These are phyloP conservation scores for Botia almorhae DNA, from an alignment of 2,797 vertebrate genomes.

Conservation along the genomic window DNA sequence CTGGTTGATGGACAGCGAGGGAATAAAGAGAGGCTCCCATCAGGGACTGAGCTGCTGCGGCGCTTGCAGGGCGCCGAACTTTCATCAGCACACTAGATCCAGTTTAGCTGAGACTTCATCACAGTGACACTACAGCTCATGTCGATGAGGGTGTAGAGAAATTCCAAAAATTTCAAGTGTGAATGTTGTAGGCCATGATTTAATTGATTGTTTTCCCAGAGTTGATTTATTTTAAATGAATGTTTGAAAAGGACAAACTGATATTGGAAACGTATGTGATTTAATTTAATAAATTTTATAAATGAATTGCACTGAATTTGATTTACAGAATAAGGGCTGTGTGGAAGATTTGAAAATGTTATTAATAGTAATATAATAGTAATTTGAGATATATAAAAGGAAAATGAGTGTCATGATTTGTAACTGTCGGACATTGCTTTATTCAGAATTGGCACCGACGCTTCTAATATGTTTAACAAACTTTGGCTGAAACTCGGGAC, in stretches of 20 bases:
- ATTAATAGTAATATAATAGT: not conserved
- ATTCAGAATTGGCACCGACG: not conserved
- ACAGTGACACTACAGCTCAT: slow-evolving; percentile 71
- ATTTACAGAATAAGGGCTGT: slow-evolving; percentile 11
- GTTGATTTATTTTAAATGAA: slow-evolving; percentile 16
- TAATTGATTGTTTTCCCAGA: slow-evolving; percentile 15
- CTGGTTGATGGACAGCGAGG: slow-evolving; percentile 79
- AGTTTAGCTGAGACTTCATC: slow-evolving; percentile 81
- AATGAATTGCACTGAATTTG: slow-evolving; percentile 42
- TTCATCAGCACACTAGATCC: slow-evolving; percentile 84
- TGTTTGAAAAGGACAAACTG: slow-evolving; percentile 9
- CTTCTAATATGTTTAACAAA: not conserved
- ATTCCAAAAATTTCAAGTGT: not conserved
- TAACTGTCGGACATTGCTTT: not conserved
- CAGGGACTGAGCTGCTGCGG: slow-evolving; percentile 85
- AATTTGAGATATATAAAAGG: slow-evolving; percentile 13
- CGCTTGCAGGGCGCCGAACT: slow-evolving; percentile 77
- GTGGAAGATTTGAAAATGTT: slow-evolving; percentile 1
- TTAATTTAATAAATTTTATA: slow-evolving; percentile 11
- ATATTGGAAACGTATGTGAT: not conserved
- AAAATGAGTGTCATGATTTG: slow-evolving; percentile 24
- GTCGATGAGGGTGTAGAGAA: not conserved
- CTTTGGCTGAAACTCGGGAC: too few species aligned
- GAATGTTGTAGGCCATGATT: slow-evolving; percentile 12
- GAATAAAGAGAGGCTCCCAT: slow-evolving; percentile 76